Evolutionary conservation across 2,888 invertebrate species (phyloP).

Genomic region (Diabrotica balteata): DNA sequence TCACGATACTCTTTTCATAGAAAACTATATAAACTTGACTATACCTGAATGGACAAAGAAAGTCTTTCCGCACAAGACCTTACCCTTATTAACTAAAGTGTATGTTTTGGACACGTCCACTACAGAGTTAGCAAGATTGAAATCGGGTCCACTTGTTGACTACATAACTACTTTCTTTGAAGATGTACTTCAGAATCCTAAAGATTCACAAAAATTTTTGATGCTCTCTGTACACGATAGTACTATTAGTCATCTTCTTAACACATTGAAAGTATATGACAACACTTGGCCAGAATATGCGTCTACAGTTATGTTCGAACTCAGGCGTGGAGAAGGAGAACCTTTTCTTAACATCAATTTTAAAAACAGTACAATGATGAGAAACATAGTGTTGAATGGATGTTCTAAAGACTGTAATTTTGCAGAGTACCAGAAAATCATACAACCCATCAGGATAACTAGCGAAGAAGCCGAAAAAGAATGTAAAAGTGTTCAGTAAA

Average conservation of each 20-base stretch:
- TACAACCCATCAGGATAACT: conserved; percentile 18
- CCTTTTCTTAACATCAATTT: conserved; percentile 26
- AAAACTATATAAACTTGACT: conserved; percentile 65
- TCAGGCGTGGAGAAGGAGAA: conserved; percentile 57
- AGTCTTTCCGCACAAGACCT: conserved; percentile 63
- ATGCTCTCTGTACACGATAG: conserved; percentile 81
- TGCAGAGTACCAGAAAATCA: conserved; percentile 16
- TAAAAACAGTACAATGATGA: conserved; percentile 23
- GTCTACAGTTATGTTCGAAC: conserved; percentile 72
- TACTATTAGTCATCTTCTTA: conserved; percentile 73
- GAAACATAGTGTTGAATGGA: conserved; percentile 12
- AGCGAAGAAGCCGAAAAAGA: conserved; percentile 17
- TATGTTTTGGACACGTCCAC: not conserved
- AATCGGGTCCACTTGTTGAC: conserved; percentile 37
- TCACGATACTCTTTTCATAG: conserved; percentile 70
- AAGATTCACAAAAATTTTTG: conserved; percentile 64
- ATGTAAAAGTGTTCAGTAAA: conserved; percentile 2
- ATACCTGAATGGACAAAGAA: conserved; percentile 45
- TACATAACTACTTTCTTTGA: conserved; percentile 35
- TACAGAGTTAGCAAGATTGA: conserved; percentile 7
- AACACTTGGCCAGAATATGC: conserved; percentile 70
- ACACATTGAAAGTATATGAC: conserved; percentile 71
- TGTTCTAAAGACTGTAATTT: conserved; percentile 27
- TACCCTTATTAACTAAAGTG: not conserved
- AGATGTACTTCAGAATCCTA: conserved; percentile 3